phyloP scores from a whole-genome alignment of 92 coral and sea anemone species.

The Pocillopora meandrina region DNA sequence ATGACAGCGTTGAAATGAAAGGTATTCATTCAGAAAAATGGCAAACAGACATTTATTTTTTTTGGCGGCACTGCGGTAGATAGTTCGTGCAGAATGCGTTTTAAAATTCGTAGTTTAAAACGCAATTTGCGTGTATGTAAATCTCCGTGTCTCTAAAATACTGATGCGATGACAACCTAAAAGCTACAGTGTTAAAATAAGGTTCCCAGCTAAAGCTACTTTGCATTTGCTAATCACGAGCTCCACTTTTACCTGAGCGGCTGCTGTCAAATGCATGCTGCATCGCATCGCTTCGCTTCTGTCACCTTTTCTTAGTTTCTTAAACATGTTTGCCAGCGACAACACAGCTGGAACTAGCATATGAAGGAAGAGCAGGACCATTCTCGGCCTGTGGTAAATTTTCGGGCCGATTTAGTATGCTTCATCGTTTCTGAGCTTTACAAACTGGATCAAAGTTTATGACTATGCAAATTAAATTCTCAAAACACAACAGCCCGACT shows the following conservation, averaged over 20 bases:
- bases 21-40: conserved; percentile 15
- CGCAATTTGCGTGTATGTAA: conserved; percentile 2
- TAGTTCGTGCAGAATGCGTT: neutral
- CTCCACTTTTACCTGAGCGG: conserved; percentile 53
- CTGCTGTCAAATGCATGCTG: conserved; percentile 47
- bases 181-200: neutral
- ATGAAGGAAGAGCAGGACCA: conserved; percentile 80
- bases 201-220: neutral
- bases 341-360: conserved; percentile 70
- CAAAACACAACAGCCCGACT: neutral
- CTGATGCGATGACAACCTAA: conserved; percentile 20
- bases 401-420: neutral
- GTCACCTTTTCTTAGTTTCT: conserved; percentile 47
- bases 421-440: conserved; percentile 22
- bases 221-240: conserved; percentile 25
- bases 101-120: conserved; percentile 7
- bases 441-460: conserved; percentile 1
- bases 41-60: conserved; percentile 3
- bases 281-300: conserved; percentile 52
- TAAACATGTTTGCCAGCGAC: conserved; percentile 64
- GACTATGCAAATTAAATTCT: conserved; percentile 26
- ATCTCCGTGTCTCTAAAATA: neutral
- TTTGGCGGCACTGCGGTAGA: conserved; percentile 8
- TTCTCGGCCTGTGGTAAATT: conserved; percentile 34
- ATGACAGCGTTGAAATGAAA: neutral